Evolutionary conservation across 2,797 vertebrate species (phyloP).

Genomic region (Schizopygopsis malacanthus): DNA sequence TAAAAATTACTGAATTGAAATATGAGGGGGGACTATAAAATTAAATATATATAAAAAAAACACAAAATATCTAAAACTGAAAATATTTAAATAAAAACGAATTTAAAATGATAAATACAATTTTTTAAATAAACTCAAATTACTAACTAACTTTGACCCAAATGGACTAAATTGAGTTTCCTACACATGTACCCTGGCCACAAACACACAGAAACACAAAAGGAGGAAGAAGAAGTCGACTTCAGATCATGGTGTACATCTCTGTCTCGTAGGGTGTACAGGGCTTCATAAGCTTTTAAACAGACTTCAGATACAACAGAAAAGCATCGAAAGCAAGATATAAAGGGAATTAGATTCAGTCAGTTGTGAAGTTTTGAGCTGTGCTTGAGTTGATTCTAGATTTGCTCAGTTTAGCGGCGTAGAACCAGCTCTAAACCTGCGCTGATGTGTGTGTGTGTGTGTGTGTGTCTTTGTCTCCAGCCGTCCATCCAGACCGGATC

Average conservation of each 20-base stretch:
- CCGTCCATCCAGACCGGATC: conserved; percentile 50
- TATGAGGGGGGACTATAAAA: too few relatives aligned
- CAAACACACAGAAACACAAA: background rate
- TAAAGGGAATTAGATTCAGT: conserved; percentile 43
- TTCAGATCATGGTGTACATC: background rate
- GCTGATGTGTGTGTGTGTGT: background rate
- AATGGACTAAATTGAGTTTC: background rate
- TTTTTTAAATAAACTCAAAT: background rate
- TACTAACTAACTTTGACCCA: background rate
- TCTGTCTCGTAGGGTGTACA: conserved; percentile 8
- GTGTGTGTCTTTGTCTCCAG: conserved; percentile 7
- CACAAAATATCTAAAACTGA: too few relatives aligned
- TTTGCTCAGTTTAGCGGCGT: conserved; percentile 22
- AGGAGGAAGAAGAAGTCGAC: background rate
- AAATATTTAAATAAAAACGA: background rate
- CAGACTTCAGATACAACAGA: background rate
- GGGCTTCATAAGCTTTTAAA: conserved; percentile 13
- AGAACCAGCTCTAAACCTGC: conserved; percentile 13
- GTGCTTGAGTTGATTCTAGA: conserved; percentile 28
- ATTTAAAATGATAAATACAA: background rate
- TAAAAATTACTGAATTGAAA: background rate
- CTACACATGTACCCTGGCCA: background rate
- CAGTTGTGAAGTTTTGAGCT: conserved; percentile 37
- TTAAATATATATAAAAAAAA: too few relatives aligned
- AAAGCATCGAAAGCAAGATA: conserved; percentile 5